phyloP scores from a whole-genome alignment of 2,113 vertebrate species.

The Vulpes vulpes region DNA sequence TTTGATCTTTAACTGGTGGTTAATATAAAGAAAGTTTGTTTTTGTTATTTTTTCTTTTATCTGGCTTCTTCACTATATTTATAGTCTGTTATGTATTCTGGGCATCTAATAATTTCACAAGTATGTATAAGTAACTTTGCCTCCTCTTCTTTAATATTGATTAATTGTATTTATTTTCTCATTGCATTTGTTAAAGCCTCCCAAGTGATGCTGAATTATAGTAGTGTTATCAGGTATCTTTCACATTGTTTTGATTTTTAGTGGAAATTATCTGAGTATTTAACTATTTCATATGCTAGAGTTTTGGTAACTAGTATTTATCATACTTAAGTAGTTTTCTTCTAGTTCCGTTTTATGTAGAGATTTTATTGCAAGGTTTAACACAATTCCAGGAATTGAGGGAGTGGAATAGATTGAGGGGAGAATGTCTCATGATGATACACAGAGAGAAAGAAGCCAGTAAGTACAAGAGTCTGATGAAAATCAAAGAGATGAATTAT shows the following conservation, averaged over 20 bases:
- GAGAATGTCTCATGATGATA: neutral
- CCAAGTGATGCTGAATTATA: neutral
- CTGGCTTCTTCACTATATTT: neutral
- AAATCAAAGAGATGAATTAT: neutral
- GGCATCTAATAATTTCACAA: neutral
- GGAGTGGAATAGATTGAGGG: neutral
- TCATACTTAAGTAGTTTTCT: neutral
- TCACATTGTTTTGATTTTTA: neutral
- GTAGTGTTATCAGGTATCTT: neutral
- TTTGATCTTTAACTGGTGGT: neutral
- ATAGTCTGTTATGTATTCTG: neutral
- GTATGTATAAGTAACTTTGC: neutral
- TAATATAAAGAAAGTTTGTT: constrained; percentile 13
- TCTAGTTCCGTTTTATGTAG: neutral
- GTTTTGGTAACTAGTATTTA: neutral
- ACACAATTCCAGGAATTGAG: neutral
- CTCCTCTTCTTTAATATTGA: neutral
- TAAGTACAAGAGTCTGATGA: neutral
- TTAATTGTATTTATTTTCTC: constrained; percentile 26
- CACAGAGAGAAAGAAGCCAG: neutral
- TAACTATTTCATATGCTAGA: neutral
- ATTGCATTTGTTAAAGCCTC: neutral
- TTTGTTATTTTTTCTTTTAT: neutral
- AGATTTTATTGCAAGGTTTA: neutral
- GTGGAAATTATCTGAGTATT: neutral